phyloP scores from a whole-genome alignment of 1,140 invertebrate genomes.

The Stratiolaelaps scimitus region DNA sequence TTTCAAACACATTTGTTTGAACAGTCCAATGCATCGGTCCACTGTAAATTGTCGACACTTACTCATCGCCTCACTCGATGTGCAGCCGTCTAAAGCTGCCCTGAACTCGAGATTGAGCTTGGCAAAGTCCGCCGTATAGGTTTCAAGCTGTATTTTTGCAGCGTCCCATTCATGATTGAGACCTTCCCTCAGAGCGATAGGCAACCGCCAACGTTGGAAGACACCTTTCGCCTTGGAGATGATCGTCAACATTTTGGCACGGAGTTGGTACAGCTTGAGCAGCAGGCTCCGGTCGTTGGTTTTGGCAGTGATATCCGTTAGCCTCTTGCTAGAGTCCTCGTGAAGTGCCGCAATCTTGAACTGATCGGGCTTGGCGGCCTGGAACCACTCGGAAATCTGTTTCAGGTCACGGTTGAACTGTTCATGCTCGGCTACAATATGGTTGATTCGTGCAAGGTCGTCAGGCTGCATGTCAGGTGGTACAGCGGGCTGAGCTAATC shows the following conservation, averaged over 20 bases:
- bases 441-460: conserved; percentile 1
- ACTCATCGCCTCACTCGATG: conserved; percentile 21
- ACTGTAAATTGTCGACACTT: background rate
- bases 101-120: conserved; percentile 28
- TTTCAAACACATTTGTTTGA: no score
- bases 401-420: background rate
- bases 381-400: conserved; percentile 19
- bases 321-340: conserved; percentile 9
- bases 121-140: conserved; percentile 17
- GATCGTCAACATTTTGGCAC: conserved; percentile 21
- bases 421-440: conserved; percentile 8
- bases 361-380: conserved; percentile 2
- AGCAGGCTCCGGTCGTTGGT: background rate
- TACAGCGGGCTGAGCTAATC: conserved; percentile 20
- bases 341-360: conserved; percentile 25
- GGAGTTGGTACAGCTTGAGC: conserved; percentile 17
- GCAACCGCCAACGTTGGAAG: conserved; percentile 2
- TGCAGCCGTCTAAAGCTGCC: conserved; percentile 18
- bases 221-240: conserved; percentile 23
- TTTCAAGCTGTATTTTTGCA: conserved; percentile 25
- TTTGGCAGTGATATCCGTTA: conserved; percentile 1
- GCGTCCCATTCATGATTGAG: conserved; percentile 23
- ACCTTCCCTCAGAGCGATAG: conserved; percentile 24
- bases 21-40: background rate
- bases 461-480: conserved; percentile 15